phyloP scores from a whole-genome alignment of 2,888 invertebrate species.

The Dorcus hopei region DNA sequence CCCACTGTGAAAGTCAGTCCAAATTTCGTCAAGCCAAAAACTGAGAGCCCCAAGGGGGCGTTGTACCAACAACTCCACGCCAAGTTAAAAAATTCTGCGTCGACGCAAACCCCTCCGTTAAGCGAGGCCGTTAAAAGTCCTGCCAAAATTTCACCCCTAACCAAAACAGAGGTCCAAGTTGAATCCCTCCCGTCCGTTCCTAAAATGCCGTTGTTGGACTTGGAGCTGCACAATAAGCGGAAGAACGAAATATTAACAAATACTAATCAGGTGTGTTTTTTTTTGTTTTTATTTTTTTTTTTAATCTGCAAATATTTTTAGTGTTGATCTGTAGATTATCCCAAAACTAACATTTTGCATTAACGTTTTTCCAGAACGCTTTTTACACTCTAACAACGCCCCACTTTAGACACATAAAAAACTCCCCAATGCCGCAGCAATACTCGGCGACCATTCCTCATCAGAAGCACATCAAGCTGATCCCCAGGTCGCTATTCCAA shows the following conservation, averaged over 20 bases:
- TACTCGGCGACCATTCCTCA: slow-evolving; percentile 56
- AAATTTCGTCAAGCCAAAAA: slow-evolving; percentile 51
- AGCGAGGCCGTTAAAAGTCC: neutral
- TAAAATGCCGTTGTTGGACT: slow-evolving; percentile 44
- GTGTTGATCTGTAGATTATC: neutral
- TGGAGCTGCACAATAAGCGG: slow-evolving; percentile 33
- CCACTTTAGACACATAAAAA: slow-evolving; percentile 61
- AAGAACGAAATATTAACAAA: slow-evolving; percentile 25
- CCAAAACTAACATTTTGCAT: slow-evolving; percentile 9
- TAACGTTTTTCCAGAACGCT: slow-evolving; percentile 46
- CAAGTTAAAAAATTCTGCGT: slow-evolving; percentile 34
- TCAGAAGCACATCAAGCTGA: slow-evolving; percentile 52
- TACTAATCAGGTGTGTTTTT: slow-evolving; percentile 44
- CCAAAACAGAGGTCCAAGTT: neutral
- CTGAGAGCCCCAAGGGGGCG: slow-evolving; percentile 43
- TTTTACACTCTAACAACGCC: slow-evolving; percentile 51
- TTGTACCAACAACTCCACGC: slow-evolving; percentile 43
- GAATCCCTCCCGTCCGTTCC: slow-evolving; percentile 30
- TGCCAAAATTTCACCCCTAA: slow-evolving; percentile 3
- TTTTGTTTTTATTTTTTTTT: slow-evolving; percentile 33
- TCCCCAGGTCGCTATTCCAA: slow-evolving; percentile 46
- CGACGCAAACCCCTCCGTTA: neutral
- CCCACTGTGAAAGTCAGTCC: slow-evolving; percentile 59
- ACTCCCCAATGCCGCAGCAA: slow-evolving; percentile 44
- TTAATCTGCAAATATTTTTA: slow-evolving; percentile 3